Evolutionary conservation across 2,888 invertebrate genomes (phyloP).

Genomic region (Physocephala rufipes): DNA sequence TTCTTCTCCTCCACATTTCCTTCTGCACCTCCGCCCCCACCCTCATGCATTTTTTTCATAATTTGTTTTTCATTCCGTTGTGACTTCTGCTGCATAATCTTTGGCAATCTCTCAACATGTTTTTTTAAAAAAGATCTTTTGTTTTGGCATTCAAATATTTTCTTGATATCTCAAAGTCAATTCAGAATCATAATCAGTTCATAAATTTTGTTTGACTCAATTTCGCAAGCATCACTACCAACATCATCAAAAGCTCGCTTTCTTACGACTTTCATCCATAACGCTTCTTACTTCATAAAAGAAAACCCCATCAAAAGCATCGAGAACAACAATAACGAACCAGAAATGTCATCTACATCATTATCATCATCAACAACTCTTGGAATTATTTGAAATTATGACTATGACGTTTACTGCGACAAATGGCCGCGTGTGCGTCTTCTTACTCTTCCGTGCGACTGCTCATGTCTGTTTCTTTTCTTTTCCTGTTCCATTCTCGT

Average conservation of each 20-base stretch:
- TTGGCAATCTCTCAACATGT: slow-evolving; percentile 10
- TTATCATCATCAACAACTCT: background rate
- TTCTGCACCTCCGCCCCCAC: background rate
- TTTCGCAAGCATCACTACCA: background rate
- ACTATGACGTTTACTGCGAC: too few species aligned
- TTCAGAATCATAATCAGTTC: slow-evolving; percentile 36
- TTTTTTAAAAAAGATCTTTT: too few species aligned
- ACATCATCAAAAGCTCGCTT: background rate
- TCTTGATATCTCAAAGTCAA: slow-evolving; percentile 33
- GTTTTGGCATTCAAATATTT: slow-evolving; percentile 26
- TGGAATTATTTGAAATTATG: too few species aligned
- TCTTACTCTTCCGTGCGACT: too few species aligned
- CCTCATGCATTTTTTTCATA: background rate
- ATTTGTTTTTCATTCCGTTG: background rate
- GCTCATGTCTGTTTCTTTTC: too few species aligned
- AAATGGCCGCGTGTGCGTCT: too few species aligned
- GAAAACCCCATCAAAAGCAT: background rate
- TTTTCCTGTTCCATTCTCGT: too few species aligned
- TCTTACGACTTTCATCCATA: too few species aligned
- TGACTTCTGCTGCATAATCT: background rate
- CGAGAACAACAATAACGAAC: background rate
- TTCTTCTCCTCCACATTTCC: background rate
- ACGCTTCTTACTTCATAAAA: background rate
- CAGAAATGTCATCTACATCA: background rate
- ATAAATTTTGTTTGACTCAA: slow-evolving; percentile 33